Conservation (phyloP, 1,140 invertebrate genomes). For the Hyles euphorbiae region DNA sequence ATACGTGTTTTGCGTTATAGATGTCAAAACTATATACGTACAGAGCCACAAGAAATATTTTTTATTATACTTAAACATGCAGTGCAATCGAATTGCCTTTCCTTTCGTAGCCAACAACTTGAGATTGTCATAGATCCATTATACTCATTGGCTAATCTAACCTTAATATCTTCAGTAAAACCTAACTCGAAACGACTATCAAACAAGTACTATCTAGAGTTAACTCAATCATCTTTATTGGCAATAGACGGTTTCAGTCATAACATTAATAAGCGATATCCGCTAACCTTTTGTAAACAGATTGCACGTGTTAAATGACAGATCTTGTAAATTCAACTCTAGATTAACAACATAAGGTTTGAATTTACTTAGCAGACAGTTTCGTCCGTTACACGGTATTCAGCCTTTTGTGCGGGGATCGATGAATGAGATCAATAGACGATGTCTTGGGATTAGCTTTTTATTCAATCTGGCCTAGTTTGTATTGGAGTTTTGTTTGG, state of each 20-base stretch:
- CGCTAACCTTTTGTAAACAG: slow-evolving; percentile 50
- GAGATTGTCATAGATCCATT: too few relatives aligned
- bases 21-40: too few relatives aligned
- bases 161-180: too few relatives aligned
- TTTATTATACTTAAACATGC: too few relatives aligned
- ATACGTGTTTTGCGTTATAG: too few relatives aligned
- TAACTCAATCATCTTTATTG: slow-evolving; percentile 55
- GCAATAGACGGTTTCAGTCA: slow-evolving; percentile 47
- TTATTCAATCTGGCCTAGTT: slow-evolving; percentile 13
- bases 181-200: too few relatives aligned
- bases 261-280: slow-evolving; percentile 67
- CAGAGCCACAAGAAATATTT: too few relatives aligned
- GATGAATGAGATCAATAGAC: slow-evolving; percentile 42
- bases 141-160: too few relatives aligned
- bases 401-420: slow-evolving; percentile 28
- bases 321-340: slow-evolving; percentile 24
- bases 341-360: not conserved
- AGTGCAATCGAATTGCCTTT: too few relatives aligned
- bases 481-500: not conserved
- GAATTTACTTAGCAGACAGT: too few relatives aligned
- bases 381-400: slow-evolving; percentile 11
- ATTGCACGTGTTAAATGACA: slow-evolving; percentile 43
- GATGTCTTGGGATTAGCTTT: slow-evolving; percentile 35
- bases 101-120: too few relatives aligned
- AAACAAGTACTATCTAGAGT: slow-evolving; percentile 15